These are phyloP conservation scores for Caenorhabditis tropicalis DNA, from an alignment of 1,140 invertebrate genomes.

Conservation along the genomic window DNA sequence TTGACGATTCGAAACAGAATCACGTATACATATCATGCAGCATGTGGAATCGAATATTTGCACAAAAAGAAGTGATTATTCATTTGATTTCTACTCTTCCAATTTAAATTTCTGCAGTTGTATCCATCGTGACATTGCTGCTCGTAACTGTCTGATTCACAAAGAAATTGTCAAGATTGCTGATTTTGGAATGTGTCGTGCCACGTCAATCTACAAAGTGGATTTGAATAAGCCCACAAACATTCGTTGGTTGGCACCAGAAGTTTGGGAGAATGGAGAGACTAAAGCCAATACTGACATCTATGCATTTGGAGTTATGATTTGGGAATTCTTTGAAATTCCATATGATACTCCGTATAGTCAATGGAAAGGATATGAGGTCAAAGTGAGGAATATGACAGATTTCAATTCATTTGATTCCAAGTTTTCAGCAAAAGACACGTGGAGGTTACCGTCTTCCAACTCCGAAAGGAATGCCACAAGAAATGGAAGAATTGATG, in stretches of 20 bases:
- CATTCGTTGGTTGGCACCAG: constrained; percentile 55
- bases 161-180: constrained; percentile 58
- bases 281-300: constrained; percentile 50
- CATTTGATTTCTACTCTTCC: background rate
- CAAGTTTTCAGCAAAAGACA: constrained; percentile 48
- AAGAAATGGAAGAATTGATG: constrained; percentile 58
- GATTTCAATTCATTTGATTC: too few species aligned
- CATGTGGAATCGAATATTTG: constrained; percentile 62
- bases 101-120: constrained; percentile 28
- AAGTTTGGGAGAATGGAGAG: constrained; percentile 56
- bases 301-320: constrained; percentile 54
- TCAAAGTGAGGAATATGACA: constrained; percentile 61
- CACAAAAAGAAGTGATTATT: constrained; percentile 59
- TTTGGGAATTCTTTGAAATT: constrained; percentile 52
- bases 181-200: constrained; percentile 67
- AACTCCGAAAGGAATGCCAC: constrained; percentile 60
- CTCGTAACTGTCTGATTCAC: constrained; percentile 62
- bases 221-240: constrained; percentile 63
- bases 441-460: constrained; percentile 62
- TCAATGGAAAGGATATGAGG: constrained; percentile 55
- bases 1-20: constrained; percentile 57
- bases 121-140: constrained; percentile 65
- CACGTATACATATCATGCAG: constrained; percentile 55
- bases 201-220: constrained; percentile 64
- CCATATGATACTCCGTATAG: constrained; percentile 50